Base-by-base conservation (phyloP, 2,888 invertebrate genomes). In the Meteorus cinctellus region DNA sequence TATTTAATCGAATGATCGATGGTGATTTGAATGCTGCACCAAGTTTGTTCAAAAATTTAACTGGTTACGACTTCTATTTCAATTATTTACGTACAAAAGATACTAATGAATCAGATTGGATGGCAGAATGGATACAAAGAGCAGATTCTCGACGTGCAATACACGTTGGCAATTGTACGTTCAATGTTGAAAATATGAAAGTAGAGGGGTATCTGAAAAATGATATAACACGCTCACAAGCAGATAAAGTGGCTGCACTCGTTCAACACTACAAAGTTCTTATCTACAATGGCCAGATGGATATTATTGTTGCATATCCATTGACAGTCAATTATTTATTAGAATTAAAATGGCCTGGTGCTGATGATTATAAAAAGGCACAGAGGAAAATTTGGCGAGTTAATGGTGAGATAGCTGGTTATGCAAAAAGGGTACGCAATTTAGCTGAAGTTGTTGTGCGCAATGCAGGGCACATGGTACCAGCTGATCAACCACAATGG, bases 261-360 rank as follows among this genome's bases (percentile, higher is more conserved):
- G 86, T 96, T 0, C 91, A 93, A 51, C 89, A 93, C 82, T 95
- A 95, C 84, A 91, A 92, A 87, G 93, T 96, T 19, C 92, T 97
- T 63, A 92, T 97, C 77, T 98, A 97, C 88, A 97, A 94, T 86
- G 98, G 98, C 0, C 97, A 98, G 86, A 88, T 98, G 80, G 98
- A 98, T 88, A 95, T 98, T 16, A 96, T 97, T 79, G 96, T 97
- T 0, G 96, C 97, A 0, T 96, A 96, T 89, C 96, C 97, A 0
- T 87, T 96, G 69, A 97, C 97, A 0, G 92, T 95, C 27, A 95
- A 95, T 86, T 97, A 95, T 88, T 90, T 98, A 41, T 91, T 92
- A 80, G 86, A 90, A n/a, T 82, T 92, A 1, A 79, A 88, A 10
- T 92, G 92, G 92, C 75, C 86, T 5, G 89, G 90, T 3, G 87